These are phyloP conservation scores for Drosophila varians DNA, from an alignment of 1,140 invertebrate species.

Conservation along the genomic window DNA sequence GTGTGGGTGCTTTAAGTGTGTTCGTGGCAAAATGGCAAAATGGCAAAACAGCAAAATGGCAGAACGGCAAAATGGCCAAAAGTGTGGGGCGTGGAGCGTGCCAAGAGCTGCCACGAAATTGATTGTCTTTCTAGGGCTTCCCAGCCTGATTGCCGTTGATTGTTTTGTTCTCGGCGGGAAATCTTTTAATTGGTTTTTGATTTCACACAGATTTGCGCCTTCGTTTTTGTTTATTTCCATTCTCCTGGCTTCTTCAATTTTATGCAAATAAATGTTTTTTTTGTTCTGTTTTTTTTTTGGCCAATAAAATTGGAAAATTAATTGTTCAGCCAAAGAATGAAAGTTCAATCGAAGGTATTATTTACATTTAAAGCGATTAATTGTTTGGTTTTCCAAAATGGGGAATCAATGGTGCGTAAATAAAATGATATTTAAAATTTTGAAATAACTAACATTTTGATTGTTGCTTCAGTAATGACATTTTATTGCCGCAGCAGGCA, in stretches of 20 bases:
- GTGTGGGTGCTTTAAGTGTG: slow-evolving; percentile 10
- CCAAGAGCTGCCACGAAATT: slow-evolving; percentile 15
- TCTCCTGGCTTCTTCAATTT: background rate
- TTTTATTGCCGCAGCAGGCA: background rate
- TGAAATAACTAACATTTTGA: background rate
- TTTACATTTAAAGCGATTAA: no score
- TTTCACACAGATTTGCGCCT: background rate
- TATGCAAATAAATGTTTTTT: background rate
- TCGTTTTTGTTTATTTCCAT: background rate
- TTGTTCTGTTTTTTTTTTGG: no score
- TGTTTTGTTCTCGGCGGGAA: slow-evolving; percentile 36
- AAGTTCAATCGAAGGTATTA: background rate
- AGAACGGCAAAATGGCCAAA: slow-evolving; percentile 3
- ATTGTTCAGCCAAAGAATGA: background rate
- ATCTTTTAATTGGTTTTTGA: slow-evolving; percentile 42
- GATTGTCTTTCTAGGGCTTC: slow-evolving; percentile 43
- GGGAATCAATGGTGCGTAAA: background rate
- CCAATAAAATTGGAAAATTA: background rate
- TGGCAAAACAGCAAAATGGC: slow-evolving; percentile 25
- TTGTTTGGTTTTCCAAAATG: background rate
- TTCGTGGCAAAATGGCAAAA: slow-evolving; percentile 26
- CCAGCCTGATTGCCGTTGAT: slow-evolving; percentile 33
- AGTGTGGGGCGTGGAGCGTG: no score
- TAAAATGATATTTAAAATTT: background rate
- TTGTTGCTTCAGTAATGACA: background rate